Percentiles rank a stretch among this genome's conserved stretches.
Conservation (phyloP, 2,797 vertebrate genomes). For the Trachops cirrhosus region DNA sequence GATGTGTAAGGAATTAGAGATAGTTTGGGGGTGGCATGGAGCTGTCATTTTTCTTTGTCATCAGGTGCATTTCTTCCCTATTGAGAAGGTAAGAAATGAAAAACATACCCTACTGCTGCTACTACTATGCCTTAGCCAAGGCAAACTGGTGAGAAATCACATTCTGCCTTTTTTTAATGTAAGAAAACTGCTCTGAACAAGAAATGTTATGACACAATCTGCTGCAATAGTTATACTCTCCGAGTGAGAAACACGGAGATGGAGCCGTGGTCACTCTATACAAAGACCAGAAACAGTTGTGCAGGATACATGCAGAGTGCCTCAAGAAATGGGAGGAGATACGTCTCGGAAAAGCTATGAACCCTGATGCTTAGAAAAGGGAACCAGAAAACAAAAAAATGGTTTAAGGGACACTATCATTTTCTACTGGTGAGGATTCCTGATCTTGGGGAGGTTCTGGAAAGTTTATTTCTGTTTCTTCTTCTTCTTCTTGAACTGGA, state of each 20-base stretch:
- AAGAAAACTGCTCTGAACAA: neutral
- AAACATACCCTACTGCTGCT: neutral
- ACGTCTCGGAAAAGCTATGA: neutral
- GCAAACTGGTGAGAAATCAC: neutral
- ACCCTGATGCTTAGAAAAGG: neutral
- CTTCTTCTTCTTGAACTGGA: conserved; percentile 64
- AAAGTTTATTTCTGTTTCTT: conserved; percentile 60
- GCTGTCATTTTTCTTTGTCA: neutral
- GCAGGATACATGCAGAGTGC: neutral
- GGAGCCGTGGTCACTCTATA: neutral
- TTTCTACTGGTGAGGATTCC: conserved; percentile 44
- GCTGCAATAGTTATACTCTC: neutral
- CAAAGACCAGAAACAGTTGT: neutral
- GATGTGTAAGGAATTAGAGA: neutral
- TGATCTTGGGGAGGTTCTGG: conserved; percentile 67
- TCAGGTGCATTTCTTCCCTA: neutral
- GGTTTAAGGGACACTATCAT: conserved; percentile 37
- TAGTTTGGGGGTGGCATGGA: neutral
- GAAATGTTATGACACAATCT: neutral
- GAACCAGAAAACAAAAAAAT: neutral
- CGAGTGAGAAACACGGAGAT: neutral
- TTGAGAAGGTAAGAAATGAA: neutral
- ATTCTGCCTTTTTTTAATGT: neutral
- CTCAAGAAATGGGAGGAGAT: neutral
- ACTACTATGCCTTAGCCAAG: neutral